Percentiles rank a stretch among this genome's conserved stretches.
phyloP scores from a whole-genome alignment of 2,113 vertebrate genomes.

The Corythornis cristatus region DNA sequence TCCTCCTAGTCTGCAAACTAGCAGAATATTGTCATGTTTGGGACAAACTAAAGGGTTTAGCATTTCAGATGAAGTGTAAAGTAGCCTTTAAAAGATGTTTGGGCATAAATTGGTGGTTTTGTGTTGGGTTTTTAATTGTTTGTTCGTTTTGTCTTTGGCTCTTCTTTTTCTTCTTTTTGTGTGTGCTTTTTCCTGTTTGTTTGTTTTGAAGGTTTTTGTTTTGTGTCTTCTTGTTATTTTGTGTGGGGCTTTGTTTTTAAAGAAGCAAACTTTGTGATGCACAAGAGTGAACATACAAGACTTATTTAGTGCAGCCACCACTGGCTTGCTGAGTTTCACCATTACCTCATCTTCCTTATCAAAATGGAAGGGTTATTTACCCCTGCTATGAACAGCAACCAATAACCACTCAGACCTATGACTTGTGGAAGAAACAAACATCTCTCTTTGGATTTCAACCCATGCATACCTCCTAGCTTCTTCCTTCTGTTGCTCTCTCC shows the following conservation, averaged over 20 bases:
- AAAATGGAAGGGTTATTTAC: neutral
- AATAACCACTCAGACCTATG: neutral
- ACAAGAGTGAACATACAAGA: neutral
- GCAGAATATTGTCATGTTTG: neutral
- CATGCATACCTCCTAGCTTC: constrained; percentile 90
- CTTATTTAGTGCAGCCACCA: neutral
- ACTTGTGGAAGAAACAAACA: neutral
- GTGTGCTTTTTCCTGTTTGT: no score
- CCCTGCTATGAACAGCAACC: neutral
- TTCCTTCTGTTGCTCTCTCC: constrained; percentile 95
- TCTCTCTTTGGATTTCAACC: neutral
- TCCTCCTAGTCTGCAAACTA: neutral
- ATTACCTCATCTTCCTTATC: neutral
- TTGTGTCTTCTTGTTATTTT: no score
- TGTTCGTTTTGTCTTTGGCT: neutral
- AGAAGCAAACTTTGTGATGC: neutral
- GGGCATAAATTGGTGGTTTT: neutral
- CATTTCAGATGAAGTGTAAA: neutral
- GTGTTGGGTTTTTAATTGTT: neutral
- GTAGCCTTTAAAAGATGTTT: neutral
- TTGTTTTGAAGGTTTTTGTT: no score
- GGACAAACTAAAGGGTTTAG: neutral
- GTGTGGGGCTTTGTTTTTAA: neutral
- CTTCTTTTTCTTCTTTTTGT: no score
- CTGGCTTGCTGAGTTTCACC: neutral